Base-by-base conservation (phyloP, 2,113 vertebrate species). In the Mus spicilegus region DNA sequence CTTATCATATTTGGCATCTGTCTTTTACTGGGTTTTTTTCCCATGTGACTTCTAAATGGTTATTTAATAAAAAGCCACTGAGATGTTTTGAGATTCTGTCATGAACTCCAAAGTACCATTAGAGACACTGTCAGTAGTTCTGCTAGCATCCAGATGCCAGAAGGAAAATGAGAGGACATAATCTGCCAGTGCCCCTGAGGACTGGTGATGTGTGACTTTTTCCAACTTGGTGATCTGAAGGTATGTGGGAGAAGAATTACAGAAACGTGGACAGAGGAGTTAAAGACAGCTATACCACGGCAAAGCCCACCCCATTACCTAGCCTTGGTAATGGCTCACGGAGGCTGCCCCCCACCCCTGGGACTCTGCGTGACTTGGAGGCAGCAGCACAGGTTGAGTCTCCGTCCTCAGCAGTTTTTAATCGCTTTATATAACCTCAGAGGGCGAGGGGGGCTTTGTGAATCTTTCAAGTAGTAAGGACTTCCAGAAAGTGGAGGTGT, bases 101-200 rank as follows among this genome's bases (percentile, higher is more conserved):
- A 78, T 93, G 61, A 67, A 76, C 61, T 72, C 67, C 67, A 73
- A 20, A 16, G 2, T 78, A 9, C 89, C 65, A 67, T 76, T 65
- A 76, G n/a, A 94, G 78, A 82, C 28, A 49, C 26, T 3, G 26
- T 69, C 93, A 58, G 58, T 89, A 49, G 19, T 92, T 92, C 90
- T 96, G 91, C 80, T 39, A 3, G 87, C 76, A 86, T 94, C 93
- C 70, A 69, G 89, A 95, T 46, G 49, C 33, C 91, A 72, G 91
- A 63, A 70, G 84, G 73, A 87, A 69, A 94, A 93, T 36, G 78
- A 58, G 77, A 80, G 67, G 65, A 39, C 61, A 56, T 77, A 91
- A 78, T 91, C 87, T 80, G 87, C 87, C 87, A 96, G 54, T 54
- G 77, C 87, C 93, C 12, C 87, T 49, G 96, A 93, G 91, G 73